A percentile compares a stretch with the other conserved stretches of the same genome.
Conservation (phyloP, 2,113 vertebrate genomes). For the Turdus rufiventris region DNA sequence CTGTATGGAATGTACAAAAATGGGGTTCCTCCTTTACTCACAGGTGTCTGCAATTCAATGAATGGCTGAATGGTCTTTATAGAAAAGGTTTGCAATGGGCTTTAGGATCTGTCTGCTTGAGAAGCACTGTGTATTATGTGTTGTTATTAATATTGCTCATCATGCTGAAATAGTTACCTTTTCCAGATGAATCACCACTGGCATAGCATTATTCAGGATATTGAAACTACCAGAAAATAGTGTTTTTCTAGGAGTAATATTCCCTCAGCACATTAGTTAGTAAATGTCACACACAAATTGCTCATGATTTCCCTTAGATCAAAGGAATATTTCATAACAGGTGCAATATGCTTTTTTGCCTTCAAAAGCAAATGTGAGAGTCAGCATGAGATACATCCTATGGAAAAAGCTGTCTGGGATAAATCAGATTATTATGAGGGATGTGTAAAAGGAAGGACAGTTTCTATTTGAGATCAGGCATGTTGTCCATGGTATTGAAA, state of each 20-base stretch:
- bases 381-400: neutral
- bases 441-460: constrained; percentile 38
- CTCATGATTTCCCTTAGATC: constrained; percentile 51
- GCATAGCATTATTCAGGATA: constrained; percentile 35
- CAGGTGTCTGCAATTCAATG: neutral
- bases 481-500: neutral
- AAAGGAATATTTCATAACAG: constrained; percentile 59
- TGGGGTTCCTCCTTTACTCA: neutral
- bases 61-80: neutral
- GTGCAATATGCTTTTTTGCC: constrained; percentile 25
- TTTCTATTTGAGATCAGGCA: neutral
- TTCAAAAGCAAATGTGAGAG: constrained; percentile 45
- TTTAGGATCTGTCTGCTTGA: constrained; percentile 28
- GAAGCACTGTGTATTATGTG: constrained; percentile 1
- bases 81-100: neutral
- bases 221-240: constrained; percentile 58
- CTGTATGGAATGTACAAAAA: neutral
- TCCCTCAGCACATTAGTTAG: constrained; percentile 63
- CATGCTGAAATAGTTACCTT: constrained; percentile 55
- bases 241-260: constrained; percentile 58
- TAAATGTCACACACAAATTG: constrained; percentile 63
- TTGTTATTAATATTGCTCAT: constrained; percentile 62
- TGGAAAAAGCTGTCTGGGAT: constrained; percentile 34
- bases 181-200: constrained; percentile 55
- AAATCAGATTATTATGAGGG: constrained; percentile 45